Evolutionary conservation across 2,888 invertebrate species (phyloP).

Genomic region (Philereme transversata): DNA sequence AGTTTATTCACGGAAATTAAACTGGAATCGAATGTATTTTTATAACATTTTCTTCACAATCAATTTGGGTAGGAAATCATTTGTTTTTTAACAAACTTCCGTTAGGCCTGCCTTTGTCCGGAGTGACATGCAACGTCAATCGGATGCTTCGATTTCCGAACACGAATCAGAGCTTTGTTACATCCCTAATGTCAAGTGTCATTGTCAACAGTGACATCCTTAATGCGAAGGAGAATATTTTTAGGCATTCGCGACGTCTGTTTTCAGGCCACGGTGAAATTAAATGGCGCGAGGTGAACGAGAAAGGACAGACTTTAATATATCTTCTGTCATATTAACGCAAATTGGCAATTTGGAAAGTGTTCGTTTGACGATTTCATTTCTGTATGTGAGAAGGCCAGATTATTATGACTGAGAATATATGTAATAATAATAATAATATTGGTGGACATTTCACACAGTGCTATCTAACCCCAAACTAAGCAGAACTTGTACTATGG

Average conservation of each 20-base stretch:
- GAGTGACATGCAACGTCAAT: conserved; percentile 9
- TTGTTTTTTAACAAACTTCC: too few relatives aligned
- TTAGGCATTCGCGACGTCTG: conserved; percentile 23
- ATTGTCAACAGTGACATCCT: conserved; percentile 21
- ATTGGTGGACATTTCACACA: too few relatives aligned
- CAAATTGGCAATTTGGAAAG: conserved; percentile 18
- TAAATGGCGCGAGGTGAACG: conserved; percentile 31
- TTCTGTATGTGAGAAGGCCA: conserved; percentile 5
- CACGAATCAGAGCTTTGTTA: conserved; percentile 6
- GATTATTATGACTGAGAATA: not conserved
- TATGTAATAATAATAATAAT: too few relatives aligned
- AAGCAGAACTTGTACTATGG: too few relatives aligned
- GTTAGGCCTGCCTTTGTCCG: too few relatives aligned
- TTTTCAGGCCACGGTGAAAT: conserved; percentile 34
- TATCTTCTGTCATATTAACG: conserved; percentile 22
- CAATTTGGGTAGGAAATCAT: too few relatives aligned
- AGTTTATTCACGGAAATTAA: too few relatives aligned
- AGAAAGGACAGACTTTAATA: conserved; percentile 23
- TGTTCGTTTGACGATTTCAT: conserved; percentile 14
- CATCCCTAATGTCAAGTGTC: conserved; percentile 19
- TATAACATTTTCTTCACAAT: too few relatives aligned
- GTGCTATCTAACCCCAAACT: too few relatives aligned
- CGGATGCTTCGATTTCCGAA: conserved; percentile 3
- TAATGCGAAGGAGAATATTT: conserved; percentile 29
- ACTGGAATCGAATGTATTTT: too few relatives aligned